Percentiles rank a stretch among this genome's conserved stretches.
Conservation (phyloP, 1,140 invertebrate species). For the Zaprionus ornatus region DNA sequence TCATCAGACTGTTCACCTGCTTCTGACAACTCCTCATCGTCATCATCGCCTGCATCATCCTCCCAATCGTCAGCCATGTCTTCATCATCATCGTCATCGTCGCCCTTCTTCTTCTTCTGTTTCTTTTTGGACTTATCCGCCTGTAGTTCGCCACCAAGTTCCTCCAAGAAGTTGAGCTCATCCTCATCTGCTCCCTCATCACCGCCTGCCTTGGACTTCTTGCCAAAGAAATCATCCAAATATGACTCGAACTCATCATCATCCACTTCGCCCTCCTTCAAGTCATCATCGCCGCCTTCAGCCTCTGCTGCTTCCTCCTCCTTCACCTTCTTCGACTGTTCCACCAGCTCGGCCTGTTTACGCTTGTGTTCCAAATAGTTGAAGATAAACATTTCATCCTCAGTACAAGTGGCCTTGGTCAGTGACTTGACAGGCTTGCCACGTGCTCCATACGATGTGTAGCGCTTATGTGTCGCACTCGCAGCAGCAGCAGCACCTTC, state of each 20-base stretch:
- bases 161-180: slow-evolving; percentile 75
- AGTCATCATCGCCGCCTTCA: slow-evolving; percentile 75
- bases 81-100: slow-evolving; percentile 72
- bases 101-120: slow-evolving; percentile 77
- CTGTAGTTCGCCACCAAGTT: slow-evolving; percentile 69
- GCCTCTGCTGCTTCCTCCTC: slow-evolving; percentile 59
- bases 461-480: slow-evolving; percentile 68
- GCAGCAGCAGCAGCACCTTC: slow-evolving; percentile 43
- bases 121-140: slow-evolving; percentile 69
- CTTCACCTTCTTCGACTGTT: slow-evolving; percentile 59
- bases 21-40: slow-evolving; percentile 70
- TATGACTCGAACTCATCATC: slow-evolving; percentile 95
- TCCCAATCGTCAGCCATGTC: slow-evolving; percentile 78
- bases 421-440: slow-evolving; percentile 70
- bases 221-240: slow-evolving; percentile 87
- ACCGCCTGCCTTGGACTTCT: slow-evolving; percentile 81
- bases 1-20: slow-evolving; percentile 74
- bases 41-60: slow-evolving; percentile 71
- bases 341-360: slow-evolving; percentile 61
- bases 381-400: slow-evolving; percentile 83
- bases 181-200: slow-evolving; percentile 83
- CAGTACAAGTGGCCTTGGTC: slow-evolving; percentile 71
- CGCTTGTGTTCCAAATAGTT: slow-evolving; percentile 83
- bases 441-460: slow-evolving; percentile 64
- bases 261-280: slow-evolving; percentile 91